A percentile compares a stretch with the other conserved stretches of the same genome.
These are phyloP conservation scores for Xestobium rufovillosum DNA, from an alignment of 2,888 invertebrate species.

Conservation along the genomic window DNA sequence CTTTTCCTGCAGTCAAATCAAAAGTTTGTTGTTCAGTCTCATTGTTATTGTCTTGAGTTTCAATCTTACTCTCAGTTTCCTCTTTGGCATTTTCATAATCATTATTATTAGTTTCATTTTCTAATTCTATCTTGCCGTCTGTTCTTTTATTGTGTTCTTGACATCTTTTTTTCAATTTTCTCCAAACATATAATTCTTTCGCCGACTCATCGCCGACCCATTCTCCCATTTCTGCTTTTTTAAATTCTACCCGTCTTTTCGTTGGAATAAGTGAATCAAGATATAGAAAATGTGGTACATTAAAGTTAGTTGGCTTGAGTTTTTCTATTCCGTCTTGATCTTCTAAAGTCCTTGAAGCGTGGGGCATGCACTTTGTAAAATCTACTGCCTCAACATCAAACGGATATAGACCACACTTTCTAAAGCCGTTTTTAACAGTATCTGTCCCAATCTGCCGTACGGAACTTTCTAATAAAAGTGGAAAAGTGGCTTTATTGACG, in stretches of 20 bases:
- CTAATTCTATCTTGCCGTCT: too few relatives aligned
- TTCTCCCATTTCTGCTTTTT: too few relatives aligned
- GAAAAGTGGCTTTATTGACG: constrained; percentile 3
- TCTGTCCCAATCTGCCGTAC: constrained; percentile 4
- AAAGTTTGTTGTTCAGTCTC: constrained; percentile 4
- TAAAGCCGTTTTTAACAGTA: constrained; percentile 16
- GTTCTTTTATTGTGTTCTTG: neutral
- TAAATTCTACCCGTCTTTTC: constrained; percentile 8
- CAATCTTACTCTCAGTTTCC: neutral
- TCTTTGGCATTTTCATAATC: constrained; percentile 9
- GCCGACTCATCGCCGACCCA: too few relatives aligned
- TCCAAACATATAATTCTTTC: neutral
- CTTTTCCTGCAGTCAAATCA: constrained; percentile 5
- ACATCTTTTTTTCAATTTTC: too few relatives aligned
- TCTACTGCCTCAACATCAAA: constrained; percentile 18
- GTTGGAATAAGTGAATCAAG: constrained; percentile 17
- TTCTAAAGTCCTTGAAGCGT: constrained; percentile 11
- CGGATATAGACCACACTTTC: constrained; percentile 21
- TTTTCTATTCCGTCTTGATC: constrained; percentile 11
- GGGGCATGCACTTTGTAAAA: constrained; percentile 18
- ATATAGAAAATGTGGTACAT: constrained; percentile 21
- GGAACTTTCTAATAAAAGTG: constrained; percentile 6
- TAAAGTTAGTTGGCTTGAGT: constrained; percentile 17
- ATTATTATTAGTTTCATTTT: constrained; percentile 4
- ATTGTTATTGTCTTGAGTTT: constrained; percentile 1